phyloP scores from a whole-genome alignment of 2,888 invertebrate genomes.

The Ditula angustiorana region DNA sequence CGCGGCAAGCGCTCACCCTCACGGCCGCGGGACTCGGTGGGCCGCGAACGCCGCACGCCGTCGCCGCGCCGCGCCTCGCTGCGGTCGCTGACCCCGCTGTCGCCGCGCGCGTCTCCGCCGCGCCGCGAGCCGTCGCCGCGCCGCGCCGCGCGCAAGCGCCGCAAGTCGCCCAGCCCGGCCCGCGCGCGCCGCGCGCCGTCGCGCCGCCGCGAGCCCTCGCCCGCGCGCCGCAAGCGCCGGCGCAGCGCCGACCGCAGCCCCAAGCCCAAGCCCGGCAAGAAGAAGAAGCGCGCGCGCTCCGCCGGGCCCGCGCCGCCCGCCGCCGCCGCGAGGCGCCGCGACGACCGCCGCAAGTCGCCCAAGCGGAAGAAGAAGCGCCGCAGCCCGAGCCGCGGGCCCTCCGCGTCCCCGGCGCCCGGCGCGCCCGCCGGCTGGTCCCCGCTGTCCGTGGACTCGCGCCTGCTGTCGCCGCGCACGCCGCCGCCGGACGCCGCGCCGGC shows the following conservation, averaged over 20 bases:
- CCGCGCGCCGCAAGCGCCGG: conserved; percentile 55
- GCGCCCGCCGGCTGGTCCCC: conserved; percentile 53
- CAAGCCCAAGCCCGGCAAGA: conserved; percentile 57
- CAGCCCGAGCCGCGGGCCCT: conserved; percentile 58
- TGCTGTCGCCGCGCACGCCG: conserved; percentile 87
- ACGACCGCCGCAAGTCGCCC: conserved; percentile 60
- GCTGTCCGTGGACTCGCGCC: conserved; percentile 78
- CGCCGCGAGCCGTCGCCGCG: conserved; percentile 56
- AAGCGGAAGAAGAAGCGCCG: conserved; percentile 65
- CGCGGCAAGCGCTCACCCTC: conserved; percentile 47
- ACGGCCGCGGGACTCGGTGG: conserved; percentile 47
- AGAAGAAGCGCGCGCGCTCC: conserved; percentile 65
- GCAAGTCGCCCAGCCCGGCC: conserved; percentile 48
- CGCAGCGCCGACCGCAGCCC: conserved; percentile 57
- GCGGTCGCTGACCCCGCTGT: conserved; percentile 41
- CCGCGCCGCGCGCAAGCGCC: conserved; percentile 55
- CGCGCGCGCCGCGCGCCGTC: conserved; percentile 48
- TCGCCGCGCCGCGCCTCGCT: too few relatives aligned
- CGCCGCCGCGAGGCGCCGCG: conserved; percentile 56
- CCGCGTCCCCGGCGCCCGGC: conserved; percentile 54
- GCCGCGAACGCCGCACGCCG: conserved; percentile 43
- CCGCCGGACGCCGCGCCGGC: conserved; percentile 73
- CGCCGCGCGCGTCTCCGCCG: conserved; percentile 50
- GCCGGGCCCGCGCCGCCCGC: conserved; percentile 47
- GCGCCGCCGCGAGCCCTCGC: conserved; percentile 52